Evolutionary conservation across 2,888 invertebrate species (phyloP).

Genomic region (Zygogramma bicolorata): DNA sequence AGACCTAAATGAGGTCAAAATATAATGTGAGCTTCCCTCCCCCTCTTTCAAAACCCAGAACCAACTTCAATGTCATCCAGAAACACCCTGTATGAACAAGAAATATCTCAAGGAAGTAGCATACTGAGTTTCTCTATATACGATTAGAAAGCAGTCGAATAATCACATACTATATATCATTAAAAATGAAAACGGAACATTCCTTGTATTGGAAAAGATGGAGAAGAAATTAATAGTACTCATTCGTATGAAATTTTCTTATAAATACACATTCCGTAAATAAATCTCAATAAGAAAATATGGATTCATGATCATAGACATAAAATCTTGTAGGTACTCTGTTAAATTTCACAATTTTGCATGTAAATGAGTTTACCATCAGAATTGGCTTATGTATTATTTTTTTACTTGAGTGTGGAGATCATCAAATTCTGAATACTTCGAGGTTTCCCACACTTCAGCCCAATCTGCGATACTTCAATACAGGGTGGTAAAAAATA

Average conservation of each 20-base stretch:
- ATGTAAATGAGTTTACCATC: not conserved
- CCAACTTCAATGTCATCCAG: too few species aligned
- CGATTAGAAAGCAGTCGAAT: not conserved
- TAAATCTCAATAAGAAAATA: not conserved
- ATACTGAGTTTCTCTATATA: not conserved
- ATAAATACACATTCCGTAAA: not conserved
- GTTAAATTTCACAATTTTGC: too few species aligned
- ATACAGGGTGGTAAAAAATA: too few species aligned
- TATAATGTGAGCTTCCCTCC: too few species aligned
- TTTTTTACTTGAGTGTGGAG: too few species aligned
- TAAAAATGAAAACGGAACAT: not conserved
- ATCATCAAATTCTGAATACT: too few species aligned
- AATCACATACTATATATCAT: not conserved
- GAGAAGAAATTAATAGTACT: not conserved
- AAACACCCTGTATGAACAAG: too few species aligned
- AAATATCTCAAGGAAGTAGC: not conserved
- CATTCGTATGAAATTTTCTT: not conserved
- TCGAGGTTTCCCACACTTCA: too few species aligned
- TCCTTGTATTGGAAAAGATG: not conserved
- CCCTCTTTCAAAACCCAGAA: too few species aligned
- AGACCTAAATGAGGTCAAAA: too few species aligned
- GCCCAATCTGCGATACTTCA: too few species aligned
- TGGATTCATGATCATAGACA: not conserved
- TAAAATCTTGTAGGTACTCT: too few species aligned
- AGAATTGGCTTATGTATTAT: not conserved